Evolutionary conservation across 2,113 vertebrate species (phyloP).

Genomic region (Oreotragus oreotragus): DNA sequence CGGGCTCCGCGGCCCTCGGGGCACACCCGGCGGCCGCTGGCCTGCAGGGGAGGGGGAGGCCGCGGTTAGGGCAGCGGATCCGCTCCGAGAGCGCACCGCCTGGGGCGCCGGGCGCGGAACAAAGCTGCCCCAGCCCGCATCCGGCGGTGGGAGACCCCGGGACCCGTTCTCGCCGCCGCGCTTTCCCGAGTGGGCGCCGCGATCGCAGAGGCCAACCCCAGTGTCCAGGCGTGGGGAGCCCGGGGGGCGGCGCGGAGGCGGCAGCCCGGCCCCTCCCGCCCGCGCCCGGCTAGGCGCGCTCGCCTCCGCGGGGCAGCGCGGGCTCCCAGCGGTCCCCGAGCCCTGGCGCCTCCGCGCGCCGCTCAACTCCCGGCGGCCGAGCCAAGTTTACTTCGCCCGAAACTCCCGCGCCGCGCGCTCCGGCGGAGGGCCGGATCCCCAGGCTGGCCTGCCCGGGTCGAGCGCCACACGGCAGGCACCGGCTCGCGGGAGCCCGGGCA

Average conservation of each 20-base stretch:
- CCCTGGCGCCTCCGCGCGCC: slow-evolving; percentile 76
- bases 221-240: not conserved
- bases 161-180: slow-evolving; percentile 72
- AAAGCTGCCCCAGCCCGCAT: slow-evolving; percentile 73
- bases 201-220: not conserved
- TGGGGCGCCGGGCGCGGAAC: slow-evolving; percentile 5
- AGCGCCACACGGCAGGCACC: not conserved
- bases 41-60: not conserved
- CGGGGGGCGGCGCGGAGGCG: slow-evolving; percentile 55
- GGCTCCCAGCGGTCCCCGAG: slow-evolving; percentile 66
- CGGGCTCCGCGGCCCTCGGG: not conserved
- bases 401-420: slow-evolving; percentile 47
- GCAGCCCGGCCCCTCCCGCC: not conserved
- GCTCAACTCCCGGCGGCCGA: not conserved
- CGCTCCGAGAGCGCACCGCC: not conserved
- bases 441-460: not conserved
- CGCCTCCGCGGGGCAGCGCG: slow-evolving; percentile 75
- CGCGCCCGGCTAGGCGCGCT: slow-evolving; percentile 68
- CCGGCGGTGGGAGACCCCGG: slow-evolving; percentile 58
- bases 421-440: not conserved
- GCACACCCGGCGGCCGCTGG: not conserved
- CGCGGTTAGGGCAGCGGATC: not conserved
- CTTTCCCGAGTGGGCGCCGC: slow-evolving; percentile 68
- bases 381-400: slow-evolving; percentile 60
- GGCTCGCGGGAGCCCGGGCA: not conserved